These are phyloP conservation scores for Nerophis ophidion DNA, from an alignment of 2,113 vertebrate genomes.

Conservation along the genomic window DNA sequence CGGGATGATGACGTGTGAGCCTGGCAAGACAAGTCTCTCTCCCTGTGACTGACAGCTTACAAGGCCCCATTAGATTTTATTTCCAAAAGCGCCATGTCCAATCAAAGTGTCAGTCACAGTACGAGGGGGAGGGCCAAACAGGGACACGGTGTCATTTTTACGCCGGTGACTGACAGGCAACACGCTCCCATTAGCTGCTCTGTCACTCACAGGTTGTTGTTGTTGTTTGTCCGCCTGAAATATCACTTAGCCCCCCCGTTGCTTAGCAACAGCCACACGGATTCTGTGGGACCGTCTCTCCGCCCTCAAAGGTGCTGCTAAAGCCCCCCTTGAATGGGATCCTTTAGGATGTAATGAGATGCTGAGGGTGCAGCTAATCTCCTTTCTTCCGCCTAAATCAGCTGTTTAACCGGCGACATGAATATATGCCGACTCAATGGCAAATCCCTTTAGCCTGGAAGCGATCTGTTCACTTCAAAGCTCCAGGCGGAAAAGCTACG, in stretches of 20 bases:
- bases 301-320: slow-evolving; percentile 30
- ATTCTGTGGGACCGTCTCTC: slow-evolving; percentile 31
- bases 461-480: slow-evolving; percentile 66
- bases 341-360: slow-evolving; percentile 67
- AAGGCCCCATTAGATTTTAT: slow-evolving; percentile 51
- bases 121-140: slow-evolving; percentile 35
- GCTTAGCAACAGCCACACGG: slow-evolving; percentile 12
- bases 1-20: slow-evolving; percentile 8
- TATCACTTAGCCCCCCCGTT: slow-evolving; percentile 11
- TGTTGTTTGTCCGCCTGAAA: slow-evolving; percentile 13
- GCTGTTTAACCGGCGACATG: slow-evolving; percentile 58
- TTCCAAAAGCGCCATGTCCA: slow-evolving; percentile 51
- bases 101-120: slow-evolving; percentile 52
- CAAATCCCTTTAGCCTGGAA: slow-evolving; percentile 54
- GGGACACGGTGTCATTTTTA: slow-evolving; percentile 29
- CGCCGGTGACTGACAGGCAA: slow-evolving; percentile 53
- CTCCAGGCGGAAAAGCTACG: slow-evolving; percentile 35
- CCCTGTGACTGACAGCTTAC: slow-evolving; percentile 53
- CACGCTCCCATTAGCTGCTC: slow-evolving; percentile 55
- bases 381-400: slow-evolving; percentile 54
- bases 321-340: slow-evolving; percentile 60
- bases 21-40: slow-evolving; percentile 15
- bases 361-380: slow-evolving; percentile 62
- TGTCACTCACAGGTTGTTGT: slow-evolving; percentile 48
- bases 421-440: slow-evolving; percentile 54